Conservation (phyloP, 2,888 invertebrate species). For the Trypoxylon attenuatum region DNA sequence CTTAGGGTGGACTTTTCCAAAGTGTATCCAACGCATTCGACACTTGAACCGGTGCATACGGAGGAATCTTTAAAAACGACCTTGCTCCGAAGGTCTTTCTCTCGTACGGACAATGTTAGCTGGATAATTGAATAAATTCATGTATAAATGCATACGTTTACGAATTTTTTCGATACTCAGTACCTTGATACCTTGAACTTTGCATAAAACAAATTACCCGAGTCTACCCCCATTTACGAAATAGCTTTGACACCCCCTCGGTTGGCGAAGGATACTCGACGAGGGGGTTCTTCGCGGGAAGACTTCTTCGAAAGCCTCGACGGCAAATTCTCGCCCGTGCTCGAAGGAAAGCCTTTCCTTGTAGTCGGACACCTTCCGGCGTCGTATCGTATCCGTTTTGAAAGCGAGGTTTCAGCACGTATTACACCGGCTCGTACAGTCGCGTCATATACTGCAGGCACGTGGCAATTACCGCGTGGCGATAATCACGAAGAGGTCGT, state of each 20-base stretch:
- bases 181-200: too few relatives aligned
- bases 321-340: background rate
- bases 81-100: too few relatives aligned
- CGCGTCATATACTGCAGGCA: slow-evolving; percentile 28
- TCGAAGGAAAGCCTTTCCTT: slow-evolving; percentile 65
- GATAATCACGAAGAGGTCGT: slow-evolving; percentile 43
- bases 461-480: slow-evolving; percentile 51
- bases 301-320: background rate
- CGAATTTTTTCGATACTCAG: too few relatives aligned
- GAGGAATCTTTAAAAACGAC: too few relatives aligned
- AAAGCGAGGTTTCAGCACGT: slow-evolving; percentile 59
- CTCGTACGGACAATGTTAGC: too few relatives aligned
- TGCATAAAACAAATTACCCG: too few relatives aligned
- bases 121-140: too few relatives aligned
- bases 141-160: too few relatives aligned
- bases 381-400: slow-evolving; percentile 71
- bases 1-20: slow-evolving; percentile 21
- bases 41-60: too few relatives aligned
- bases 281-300: background rate
- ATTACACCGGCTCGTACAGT: slow-evolving; percentile 52
- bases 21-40: slow-evolving; percentile 18
- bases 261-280: too few relatives aligned
- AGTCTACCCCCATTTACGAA: too few relatives aligned
- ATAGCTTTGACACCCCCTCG: too few relatives aligned
- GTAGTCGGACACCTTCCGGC: slow-evolving; percentile 72